phyloP scores from a whole-genome alignment of 2,113 vertebrate genomes.

The Podilymbus podiceps region DNA sequence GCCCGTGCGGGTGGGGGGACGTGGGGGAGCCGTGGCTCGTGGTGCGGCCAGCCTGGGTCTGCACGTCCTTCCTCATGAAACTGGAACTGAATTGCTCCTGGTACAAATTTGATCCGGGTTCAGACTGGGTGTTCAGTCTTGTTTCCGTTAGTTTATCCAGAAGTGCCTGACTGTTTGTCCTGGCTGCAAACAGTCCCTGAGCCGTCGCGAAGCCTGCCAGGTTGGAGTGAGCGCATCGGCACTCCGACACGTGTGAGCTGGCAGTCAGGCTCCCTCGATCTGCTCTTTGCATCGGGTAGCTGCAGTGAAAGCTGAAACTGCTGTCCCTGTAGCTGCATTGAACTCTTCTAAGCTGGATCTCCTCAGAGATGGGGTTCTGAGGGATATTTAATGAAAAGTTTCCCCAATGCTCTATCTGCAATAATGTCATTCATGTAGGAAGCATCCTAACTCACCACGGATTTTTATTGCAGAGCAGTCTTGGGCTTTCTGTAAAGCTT shows the following conservation, averaged over 20 bases:
- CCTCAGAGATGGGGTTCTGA: background rate
- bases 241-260: background rate
- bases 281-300: background rate
- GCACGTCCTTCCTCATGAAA: fast-evolving
- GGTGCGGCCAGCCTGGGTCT: background rate
- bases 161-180: background rate
- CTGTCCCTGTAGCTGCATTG: background rate
- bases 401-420: background rate
- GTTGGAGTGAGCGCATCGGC: background rate
- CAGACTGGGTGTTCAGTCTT: background rate
- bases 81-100: background rate
- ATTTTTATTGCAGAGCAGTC: background rate
- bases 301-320: background rate
- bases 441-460: fast-evolving
- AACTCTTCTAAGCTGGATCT: background rate
- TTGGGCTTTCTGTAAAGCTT: background rate
- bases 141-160: background rate
- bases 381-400: background rate
- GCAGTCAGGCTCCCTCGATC: background rate
- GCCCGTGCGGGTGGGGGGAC: background rate
- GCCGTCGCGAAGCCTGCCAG: background rate
- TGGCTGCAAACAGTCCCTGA: background rate
- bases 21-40: background rate
- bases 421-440: background rate
- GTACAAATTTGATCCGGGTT: background rate